These are phyloP conservation scores for Macrocentrus cingulum DNA, from an alignment of 1,140 invertebrate species.

Conservation along the genomic window DNA sequence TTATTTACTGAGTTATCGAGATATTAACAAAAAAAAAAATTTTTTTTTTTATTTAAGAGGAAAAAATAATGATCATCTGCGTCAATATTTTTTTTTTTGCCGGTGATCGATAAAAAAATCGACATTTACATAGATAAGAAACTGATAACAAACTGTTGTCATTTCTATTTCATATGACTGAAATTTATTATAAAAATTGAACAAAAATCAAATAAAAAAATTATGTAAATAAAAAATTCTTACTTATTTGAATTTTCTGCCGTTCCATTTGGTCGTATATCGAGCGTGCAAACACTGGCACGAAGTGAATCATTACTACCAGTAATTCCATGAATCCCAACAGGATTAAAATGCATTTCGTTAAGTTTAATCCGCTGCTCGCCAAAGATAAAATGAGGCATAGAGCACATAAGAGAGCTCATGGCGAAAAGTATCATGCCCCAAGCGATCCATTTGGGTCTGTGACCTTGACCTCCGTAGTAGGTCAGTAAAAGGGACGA, in stretches of 20 bases:
- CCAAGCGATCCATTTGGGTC: constrained; percentile 94
- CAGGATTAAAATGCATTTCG: constrained; percentile 60
- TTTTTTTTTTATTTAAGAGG: no score
- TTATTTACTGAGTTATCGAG: no score
- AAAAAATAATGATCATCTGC: no score
- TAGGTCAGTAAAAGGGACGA: constrained; percentile 88
- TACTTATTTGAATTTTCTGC: constrained; percentile 40
- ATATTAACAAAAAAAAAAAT: no score
- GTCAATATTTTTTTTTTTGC: no score
- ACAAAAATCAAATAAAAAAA: no score
- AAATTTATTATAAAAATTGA: no score
- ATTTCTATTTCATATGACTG: no score
- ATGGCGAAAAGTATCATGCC: constrained; percentile 89
- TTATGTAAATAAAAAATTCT: constrained; percentile 9
- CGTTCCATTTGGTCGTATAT: constrained; percentile 37
- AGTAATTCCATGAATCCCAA: constrained; percentile 33
- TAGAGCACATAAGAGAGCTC: constrained; percentile 83
- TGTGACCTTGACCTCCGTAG: constrained; percentile 88
- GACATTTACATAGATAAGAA: no score
- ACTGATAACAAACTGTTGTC: no score
- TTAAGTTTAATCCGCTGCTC: constrained; percentile 70
- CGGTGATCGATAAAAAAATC: no score
- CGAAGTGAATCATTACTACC: constrained; percentile 42
- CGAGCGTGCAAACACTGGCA: constrained; percentile 51
- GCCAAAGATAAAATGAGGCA: constrained; percentile 81